A percentile compares a stretch with the other conserved stretches of the same genome.
These are phyloP conservation scores for Drosophila kepulauana DNA, from an alignment of 1,140 invertebrate species.

Conservation along the genomic window DNA sequence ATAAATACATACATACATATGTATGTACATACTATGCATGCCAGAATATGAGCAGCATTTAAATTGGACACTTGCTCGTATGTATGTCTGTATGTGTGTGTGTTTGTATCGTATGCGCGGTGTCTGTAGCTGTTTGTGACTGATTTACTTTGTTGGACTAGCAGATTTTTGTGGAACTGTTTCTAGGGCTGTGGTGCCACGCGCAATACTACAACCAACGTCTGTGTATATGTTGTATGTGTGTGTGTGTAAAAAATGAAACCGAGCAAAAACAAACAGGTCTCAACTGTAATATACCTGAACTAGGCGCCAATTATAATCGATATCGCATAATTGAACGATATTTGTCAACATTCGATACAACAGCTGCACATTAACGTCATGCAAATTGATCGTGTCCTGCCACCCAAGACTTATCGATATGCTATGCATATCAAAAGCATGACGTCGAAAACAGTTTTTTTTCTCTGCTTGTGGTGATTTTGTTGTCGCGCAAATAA, in stretches of 20 bases:
- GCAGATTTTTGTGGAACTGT: constrained; percentile 60
- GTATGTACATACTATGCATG: constrained; percentile 9
- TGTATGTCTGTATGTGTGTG: constrained; percentile 16
- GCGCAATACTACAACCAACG: constrained; percentile 41
- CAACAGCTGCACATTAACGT: background rate
- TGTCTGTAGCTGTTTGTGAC: constrained; percentile 24
- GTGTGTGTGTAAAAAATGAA: constrained; percentile 24
- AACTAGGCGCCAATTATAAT: background rate
- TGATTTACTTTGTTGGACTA: constrained; percentile 59
- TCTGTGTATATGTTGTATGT: constrained; percentile 28
- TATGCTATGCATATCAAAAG: background rate
- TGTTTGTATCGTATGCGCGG: background rate
- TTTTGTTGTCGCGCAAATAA: background rate
- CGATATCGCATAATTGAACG: background rate
- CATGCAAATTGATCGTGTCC: constrained; percentile 9
- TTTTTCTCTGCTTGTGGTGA: background rate
- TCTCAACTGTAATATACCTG: constrained; percentile 21
- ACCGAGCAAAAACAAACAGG: constrained; percentile 26
- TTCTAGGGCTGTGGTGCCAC: constrained; percentile 60
- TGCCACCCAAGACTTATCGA: background rate
- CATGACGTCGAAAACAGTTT: constrained; percentile 1
- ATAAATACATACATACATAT: constrained; percentile 18
- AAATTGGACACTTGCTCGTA: constrained; percentile 62
- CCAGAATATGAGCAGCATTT: constrained; percentile 44
- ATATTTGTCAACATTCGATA: background rate